Percentiles rank a stretch among this genome's conserved stretches.
Conservation (phyloP, 2,888 invertebrate species). For the Drosophila lutescens region DNA sequence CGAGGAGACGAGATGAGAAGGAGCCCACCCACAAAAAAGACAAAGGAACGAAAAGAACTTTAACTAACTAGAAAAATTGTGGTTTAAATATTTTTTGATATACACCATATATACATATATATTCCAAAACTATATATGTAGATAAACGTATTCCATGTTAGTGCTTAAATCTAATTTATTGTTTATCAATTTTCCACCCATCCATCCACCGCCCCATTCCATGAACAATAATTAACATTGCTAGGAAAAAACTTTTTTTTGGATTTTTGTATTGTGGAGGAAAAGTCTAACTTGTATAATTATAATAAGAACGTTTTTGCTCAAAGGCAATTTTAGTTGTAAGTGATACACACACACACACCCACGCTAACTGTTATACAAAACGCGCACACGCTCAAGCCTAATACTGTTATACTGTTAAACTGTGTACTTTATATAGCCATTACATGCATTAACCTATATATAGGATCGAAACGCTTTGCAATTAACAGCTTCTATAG, state of each 20-base stretch:
- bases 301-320: slow-evolving; percentile 47
- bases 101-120: slow-evolving; percentile 29
- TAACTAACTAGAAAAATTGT: slow-evolving; percentile 40
- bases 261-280: slow-evolving; percentile 46
- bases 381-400: slow-evolving; percentile 30
- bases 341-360: slow-evolving; percentile 20
- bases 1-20: not conserved
- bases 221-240: slow-evolving; percentile 30
- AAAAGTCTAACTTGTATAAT: slow-evolving; percentile 66
- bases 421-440: slow-evolving; percentile 59
- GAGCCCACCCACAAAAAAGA: slow-evolving; percentile 41
- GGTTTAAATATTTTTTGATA: slow-evolving; percentile 46
- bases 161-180: slow-evolving; percentile 78
- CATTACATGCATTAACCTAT: slow-evolving; percentile 8
- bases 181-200: slow-evolving; percentile 27
- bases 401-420: slow-evolving; percentile 63
- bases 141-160: slow-evolving; percentile 67
- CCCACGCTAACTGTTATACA: slow-evolving; percentile 46
- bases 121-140: slow-evolving; percentile 44
- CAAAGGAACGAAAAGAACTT: slow-evolving; percentile 35
- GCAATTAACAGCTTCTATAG: slow-evolving; percentile 32
- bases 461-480: slow-evolving; percentile 32
- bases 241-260: not conserved
- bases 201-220: slow-evolving; percentile 20
- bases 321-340: slow-evolving; percentile 67